A percentile compares a stretch with the other conserved stretches of the same genome.
Conservation (phyloP, 2,113 vertebrate species). For the Leucosticte australis region DNA sequence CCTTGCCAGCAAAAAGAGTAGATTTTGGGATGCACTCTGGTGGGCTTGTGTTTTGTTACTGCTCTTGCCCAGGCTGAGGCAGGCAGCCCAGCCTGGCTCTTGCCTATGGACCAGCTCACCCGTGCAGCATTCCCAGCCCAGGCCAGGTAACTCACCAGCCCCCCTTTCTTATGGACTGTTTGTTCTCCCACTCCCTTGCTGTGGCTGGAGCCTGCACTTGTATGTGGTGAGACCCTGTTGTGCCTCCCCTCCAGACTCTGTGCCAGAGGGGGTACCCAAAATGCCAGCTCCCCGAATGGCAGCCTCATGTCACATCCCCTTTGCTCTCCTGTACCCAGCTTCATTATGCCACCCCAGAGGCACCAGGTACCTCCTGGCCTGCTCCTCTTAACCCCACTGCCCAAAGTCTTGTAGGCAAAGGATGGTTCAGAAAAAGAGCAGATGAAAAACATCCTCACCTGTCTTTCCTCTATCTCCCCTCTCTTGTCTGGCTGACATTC, state of each 20-base stretch:
- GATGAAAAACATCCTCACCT: background rate
- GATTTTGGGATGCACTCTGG: background rate
- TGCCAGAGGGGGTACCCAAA: background rate
- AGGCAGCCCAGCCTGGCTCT: background rate
- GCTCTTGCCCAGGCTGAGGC: background rate
- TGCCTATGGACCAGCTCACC: background rate
- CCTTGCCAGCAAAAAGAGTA: background rate
- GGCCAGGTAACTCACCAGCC: background rate
- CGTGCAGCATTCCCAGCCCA: background rate
- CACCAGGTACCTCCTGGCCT: background rate
- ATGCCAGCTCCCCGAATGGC: rapidly evolving
- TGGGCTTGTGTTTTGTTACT: background rate
- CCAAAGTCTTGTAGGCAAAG: background rate
- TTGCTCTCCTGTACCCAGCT: background rate
- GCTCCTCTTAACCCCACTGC: background rate
- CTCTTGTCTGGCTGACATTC: background rate
- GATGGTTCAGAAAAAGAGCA: background rate
- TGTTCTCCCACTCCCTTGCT: background rate
- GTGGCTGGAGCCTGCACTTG: background rate
- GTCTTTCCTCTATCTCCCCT: background rate
- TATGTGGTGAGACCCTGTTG: background rate
- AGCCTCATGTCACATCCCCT: background rate
- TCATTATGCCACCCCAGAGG: background rate
- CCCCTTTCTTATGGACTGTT: background rate
- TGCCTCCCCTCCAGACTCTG: background rate